Conservation (phyloP, 2,113 vertebrate genomes). For the Lipotes vexillifer region DNA sequence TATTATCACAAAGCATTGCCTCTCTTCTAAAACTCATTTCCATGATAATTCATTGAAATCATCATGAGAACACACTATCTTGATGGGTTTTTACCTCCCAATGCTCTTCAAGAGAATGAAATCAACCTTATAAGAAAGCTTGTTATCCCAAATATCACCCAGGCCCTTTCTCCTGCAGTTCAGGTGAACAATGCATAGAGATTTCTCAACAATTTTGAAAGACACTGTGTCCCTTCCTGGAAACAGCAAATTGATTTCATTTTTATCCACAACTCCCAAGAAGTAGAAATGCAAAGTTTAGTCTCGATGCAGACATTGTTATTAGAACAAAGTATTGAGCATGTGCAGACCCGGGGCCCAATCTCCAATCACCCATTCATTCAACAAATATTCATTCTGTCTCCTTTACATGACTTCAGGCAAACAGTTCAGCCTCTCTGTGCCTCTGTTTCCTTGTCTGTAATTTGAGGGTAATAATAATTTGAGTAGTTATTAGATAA, state of each 20-base stretch:
- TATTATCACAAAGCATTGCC: constrained; percentile 73
- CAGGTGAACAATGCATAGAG: constrained; percentile 35
- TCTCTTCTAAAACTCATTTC: constrained; percentile 72
- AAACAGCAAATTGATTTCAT: constrained; percentile 52
- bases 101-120: constrained; percentile 55
- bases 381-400: constrained; percentile 49
- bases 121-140: constrained; percentile 49
- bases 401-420: constrained; percentile 43
- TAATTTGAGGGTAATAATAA: constrained; percentile 49
- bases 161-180: neutral
- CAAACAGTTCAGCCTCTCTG: constrained; percentile 4
- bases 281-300: constrained; percentile 57
- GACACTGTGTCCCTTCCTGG: constrained; percentile 27
- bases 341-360: neutral
- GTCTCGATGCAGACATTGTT: neutral
- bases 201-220: constrained; percentile 58
- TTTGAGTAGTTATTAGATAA: constrained; percentile 49
- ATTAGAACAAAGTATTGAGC: neutral
- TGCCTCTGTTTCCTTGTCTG: constrained; percentile 42
- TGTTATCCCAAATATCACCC: constrained; percentile 44
- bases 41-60: constrained; percentile 76
- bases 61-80: constrained; percentile 72
- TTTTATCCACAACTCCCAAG: constrained; percentile 55
- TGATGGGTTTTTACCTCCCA: constrained; percentile 69
- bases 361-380: constrained; percentile 4